These are phyloP conservation scores for Sebastiscus albofasciatus DNA, from an alignment of 2,797 vertebrate species.

Conservation along the genomic window DNA sequence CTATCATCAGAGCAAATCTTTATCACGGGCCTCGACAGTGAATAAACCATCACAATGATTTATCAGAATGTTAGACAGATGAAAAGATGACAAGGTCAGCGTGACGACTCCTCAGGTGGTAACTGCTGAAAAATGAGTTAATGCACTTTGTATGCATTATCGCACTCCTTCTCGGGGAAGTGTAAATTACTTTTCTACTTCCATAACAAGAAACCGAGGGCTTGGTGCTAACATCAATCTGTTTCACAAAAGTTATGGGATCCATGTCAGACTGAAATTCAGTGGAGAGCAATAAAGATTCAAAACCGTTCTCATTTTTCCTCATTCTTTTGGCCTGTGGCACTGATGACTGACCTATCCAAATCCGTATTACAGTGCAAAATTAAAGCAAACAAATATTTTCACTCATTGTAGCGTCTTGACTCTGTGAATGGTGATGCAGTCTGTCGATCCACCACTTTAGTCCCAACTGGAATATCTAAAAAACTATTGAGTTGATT, in stretches of 20 bases:
- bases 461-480: neutral
- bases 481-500: neutral
- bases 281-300: conserved; percentile 5
- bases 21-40: conserved; percentile 52
- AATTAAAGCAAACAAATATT: neutral
- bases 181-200: conserved; percentile 42
- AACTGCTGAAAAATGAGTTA: conserved; percentile 49
- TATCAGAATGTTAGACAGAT: conserved; percentile 53
- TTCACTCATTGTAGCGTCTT: neutral
- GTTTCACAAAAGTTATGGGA: conserved; percentile 31
- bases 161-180: conserved; percentile 13
- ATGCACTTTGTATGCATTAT: conserved; percentile 51
- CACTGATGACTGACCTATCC: neutral
- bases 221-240: conserved; percentile 11
- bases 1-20: conserved; percentile 60
- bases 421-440: neutral
- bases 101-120: conserved; percentile 42
- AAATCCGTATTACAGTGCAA: neutral
- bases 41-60: conserved; percentile 61
- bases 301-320: neutral
- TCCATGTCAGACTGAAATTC: conserved; percentile 4
- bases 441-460: neutral
- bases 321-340: neutral
- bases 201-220: neutral
- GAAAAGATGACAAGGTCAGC: conserved; percentile 66